Conservation (phyloP, 2,797 vertebrate genomes). For the Crenichthys baileyi region DNA sequence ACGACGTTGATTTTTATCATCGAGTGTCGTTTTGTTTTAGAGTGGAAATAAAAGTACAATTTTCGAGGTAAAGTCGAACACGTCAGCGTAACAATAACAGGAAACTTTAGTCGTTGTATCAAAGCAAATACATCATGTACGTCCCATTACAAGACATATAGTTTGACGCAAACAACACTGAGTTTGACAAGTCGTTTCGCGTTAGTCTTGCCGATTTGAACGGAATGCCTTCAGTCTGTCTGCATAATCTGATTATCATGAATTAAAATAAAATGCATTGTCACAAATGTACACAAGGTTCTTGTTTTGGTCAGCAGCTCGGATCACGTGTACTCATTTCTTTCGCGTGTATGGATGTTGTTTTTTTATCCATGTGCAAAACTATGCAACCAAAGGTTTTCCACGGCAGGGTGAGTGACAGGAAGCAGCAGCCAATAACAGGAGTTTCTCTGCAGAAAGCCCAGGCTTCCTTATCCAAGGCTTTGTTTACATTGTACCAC, state of each 20-base stretch:
- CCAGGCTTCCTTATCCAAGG: constrained; percentile 43
- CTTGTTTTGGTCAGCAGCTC: constrained; percentile 71
- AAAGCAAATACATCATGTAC: background rate
- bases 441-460: constrained; percentile 10
- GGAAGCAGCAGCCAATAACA: constrained; percentile 59
- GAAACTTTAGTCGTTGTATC: background rate
- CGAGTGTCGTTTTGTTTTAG: constrained; percentile 24
- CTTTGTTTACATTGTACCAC: constrained; percentile 72
- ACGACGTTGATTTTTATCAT: background rate
- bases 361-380: constrained; percentile 55
- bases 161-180: background rate
- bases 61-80: constrained; percentile 9
- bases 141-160: background rate
- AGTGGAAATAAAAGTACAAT: constrained; percentile 39
- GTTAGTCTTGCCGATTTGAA: background rate
- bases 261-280: background rate
- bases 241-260: background rate
- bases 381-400: constrained; percentile 58
- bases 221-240: background rate
- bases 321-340: constrained; percentile 78
- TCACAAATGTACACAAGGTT: constrained; percentile 15
- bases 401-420: constrained; percentile 63
- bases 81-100: background rate
- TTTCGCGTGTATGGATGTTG: constrained; percentile 62
- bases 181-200: constrained; percentile 4